Evolutionary conservation across 2,797 vertebrate genomes (phyloP).

Genomic region (Monodelphis domestica): DNA sequence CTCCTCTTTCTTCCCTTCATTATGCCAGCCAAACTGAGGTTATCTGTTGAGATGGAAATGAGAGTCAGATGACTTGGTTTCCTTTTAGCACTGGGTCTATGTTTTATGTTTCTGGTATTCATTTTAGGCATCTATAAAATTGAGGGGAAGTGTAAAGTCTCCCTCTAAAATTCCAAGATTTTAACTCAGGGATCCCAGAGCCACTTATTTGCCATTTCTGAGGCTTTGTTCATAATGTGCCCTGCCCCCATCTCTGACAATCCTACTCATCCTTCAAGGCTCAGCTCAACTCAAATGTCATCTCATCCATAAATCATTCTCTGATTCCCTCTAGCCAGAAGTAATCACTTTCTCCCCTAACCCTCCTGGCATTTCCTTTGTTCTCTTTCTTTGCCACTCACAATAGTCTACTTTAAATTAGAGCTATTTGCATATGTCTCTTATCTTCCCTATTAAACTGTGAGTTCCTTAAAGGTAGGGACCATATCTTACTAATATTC

Average conservation of each 20-base stretch:
- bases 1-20: not conserved
- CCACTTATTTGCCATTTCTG: not conserved
- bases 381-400: not conserved
- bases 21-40: not conserved
- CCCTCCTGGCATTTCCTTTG: not conserved
- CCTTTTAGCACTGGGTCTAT: not conserved
- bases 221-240: not conserved
- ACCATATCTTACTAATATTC: not conserved
- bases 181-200: not conserved
- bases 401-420: not conserved
- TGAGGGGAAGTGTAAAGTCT: not conserved
- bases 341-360: not conserved
- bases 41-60: not conserved
- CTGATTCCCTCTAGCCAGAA: not conserved
- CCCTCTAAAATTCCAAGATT: not conserved
- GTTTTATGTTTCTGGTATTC: not conserved
- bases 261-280: slow-evolving; percentile 3
- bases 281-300: slow-evolving; percentile 9
- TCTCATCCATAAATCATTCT: not conserved
- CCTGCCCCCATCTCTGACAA: not conserved
- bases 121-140: not conserved
- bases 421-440: not conserved
- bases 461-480: not conserved
- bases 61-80: not conserved
- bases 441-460: not conserved